Evolutionary conservation across 2,888 invertebrate genomes (phyloP).

Genomic region (Tiliacea aurago): DNA sequence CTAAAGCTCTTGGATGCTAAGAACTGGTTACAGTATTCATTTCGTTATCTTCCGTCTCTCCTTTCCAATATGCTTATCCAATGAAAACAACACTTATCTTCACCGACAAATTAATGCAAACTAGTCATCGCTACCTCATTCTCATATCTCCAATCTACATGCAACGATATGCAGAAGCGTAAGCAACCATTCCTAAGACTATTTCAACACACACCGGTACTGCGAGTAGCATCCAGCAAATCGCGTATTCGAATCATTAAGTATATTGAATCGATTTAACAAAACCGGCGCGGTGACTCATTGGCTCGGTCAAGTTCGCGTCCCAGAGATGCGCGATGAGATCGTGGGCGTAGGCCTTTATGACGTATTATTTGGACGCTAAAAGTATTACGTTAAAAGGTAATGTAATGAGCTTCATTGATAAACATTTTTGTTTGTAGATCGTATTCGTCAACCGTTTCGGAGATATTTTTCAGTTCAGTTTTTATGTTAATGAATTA

Average conservation of each 20-base stretch:
- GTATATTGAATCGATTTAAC: slow-evolving; percentile 62
- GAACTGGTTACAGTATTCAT: slow-evolving; percentile 10
- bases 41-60: background rate
- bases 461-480: background rate
- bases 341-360: slow-evolving; percentile 58
- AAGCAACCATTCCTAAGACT: slow-evolving; percentile 21
- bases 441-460: slow-evolving; percentile 5
- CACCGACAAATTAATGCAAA: slow-evolving; percentile 26
- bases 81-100: slow-evolving; percentile 14
- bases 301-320: slow-evolving; percentile 74
- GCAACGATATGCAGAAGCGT: slow-evolving; percentile 13
- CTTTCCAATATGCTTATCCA: slow-evolving; percentile 25
- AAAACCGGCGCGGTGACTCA: slow-evolving; percentile 69
- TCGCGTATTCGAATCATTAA: slow-evolving; percentile 42
- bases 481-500: background rate
- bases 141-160: slow-evolving; percentile 35
- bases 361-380: slow-evolving; percentile 55
- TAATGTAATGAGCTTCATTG: slow-evolving; percentile 39
- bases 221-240: slow-evolving; percentile 15
- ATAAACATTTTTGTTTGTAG: slow-evolving; percentile 23
- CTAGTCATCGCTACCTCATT: slow-evolving; percentile 21
- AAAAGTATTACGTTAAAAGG: slow-evolving; percentile 49
- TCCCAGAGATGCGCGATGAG: slow-evolving; percentile 58
- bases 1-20: background rate
- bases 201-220: slow-evolving; percentile 26